phyloP scores from a whole-genome alignment of 2,888 invertebrate species.

The Exephanes ischioxanthus region DNA sequence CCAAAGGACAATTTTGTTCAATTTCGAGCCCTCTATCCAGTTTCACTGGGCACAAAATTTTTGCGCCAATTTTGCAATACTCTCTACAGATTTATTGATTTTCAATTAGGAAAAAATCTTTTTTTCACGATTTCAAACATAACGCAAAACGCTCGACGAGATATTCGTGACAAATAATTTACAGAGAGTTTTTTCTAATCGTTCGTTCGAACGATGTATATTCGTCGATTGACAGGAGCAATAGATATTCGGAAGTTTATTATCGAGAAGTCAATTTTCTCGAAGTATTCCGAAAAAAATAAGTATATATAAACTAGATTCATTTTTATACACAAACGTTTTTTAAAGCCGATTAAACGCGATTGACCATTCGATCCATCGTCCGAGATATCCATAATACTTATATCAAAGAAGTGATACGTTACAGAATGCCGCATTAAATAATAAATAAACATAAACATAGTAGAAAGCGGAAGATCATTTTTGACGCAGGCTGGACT shows the following conservation, averaged over 20 bases:
- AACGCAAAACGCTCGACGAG: conserved; percentile 12
- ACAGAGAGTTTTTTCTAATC: conserved; percentile 59
- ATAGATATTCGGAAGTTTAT: conserved; percentile 22
- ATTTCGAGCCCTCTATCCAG: not conserved
- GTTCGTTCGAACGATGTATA: conserved; percentile 40
- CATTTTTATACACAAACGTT: conserved; percentile 48
- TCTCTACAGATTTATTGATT: not conserved
- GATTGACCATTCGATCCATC: conserved; percentile 73
- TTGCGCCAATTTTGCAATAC: not conserved
- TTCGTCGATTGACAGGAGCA: conserved; percentile 38
- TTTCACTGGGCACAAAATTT: not conserved
- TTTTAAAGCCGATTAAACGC: conserved; percentile 17
- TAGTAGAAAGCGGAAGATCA: conserved; percentile 58
- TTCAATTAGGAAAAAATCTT: not conserved
- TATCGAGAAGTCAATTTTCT: not conserved
- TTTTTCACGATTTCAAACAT: not conserved
- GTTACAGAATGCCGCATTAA: conserved; percentile 79
- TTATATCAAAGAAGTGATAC: conserved; percentile 79
- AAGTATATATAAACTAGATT: conserved; percentile 34
- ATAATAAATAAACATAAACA: conserved; percentile 74
- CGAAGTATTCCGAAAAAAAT: not conserved
- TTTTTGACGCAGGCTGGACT: conserved; percentile 82
- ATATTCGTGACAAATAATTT: conserved; percentile 43
- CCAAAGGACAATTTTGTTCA: not conserved
- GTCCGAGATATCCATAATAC: conserved; percentile 76